Conservation (phyloP, 1,140 invertebrate species). For the Macrobrachium nipponense region DNA sequence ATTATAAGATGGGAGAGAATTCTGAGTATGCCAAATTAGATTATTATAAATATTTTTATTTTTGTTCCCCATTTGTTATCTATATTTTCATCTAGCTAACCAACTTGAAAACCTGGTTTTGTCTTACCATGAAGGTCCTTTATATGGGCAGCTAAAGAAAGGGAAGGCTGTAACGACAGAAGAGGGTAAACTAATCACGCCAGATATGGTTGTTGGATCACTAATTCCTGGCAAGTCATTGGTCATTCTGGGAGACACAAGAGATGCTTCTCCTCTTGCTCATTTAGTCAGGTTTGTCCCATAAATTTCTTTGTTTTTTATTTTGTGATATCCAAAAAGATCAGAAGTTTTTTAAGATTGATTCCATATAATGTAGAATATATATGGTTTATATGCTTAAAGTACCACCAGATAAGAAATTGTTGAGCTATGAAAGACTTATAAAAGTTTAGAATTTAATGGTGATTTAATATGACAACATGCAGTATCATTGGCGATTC, state of each 20-base stretch:
- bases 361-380: no score
- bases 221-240: slow-evolving; percentile 67
- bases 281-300: slow-evolving; percentile 64
- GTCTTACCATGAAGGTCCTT: slow-evolving; percentile 22
- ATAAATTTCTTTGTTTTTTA: no score
- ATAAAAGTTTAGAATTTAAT: no score
- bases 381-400: no score
- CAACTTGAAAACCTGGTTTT: background rate
- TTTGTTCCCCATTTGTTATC: background rate
- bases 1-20: no score
- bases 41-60: background rate
- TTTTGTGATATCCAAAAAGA: no score
- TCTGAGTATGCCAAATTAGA: background rate
- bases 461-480: no score
- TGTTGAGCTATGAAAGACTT: no score
- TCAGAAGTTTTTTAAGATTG: no score
- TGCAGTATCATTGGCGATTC: no score
- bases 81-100: background rate
- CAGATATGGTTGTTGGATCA: slow-evolving; percentile 68
- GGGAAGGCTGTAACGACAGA: slow-evolving; percentile 67
- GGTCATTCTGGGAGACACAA: slow-evolving; percentile 70
- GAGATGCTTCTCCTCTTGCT: slow-evolving; percentile 67
- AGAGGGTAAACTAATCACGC: slow-evolving; percentile 65
- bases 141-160: slow-evolving; percentile 67
- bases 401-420: no score